phyloP scores from a whole-genome alignment of 2,888 invertebrate genomes.

The Seira sanloemensis region DNA sequence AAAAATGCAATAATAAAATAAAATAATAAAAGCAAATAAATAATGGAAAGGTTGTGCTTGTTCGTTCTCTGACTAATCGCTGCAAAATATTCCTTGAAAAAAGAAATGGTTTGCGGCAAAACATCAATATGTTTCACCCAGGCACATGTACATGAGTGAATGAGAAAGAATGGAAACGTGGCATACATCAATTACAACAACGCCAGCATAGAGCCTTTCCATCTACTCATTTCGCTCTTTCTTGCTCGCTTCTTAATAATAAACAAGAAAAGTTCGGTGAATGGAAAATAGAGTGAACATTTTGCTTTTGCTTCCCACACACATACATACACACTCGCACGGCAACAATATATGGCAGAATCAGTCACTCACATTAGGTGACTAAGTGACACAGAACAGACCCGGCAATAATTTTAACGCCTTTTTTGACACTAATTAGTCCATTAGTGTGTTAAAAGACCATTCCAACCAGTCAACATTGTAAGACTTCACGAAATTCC shows the following conservation, averaged over 20 bases:
- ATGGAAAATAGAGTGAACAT: neutral
- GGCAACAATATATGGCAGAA: constrained; percentile 4
- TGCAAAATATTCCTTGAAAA: no score
- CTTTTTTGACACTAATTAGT: constrained; percentile 74
- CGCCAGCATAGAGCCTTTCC: neutral
- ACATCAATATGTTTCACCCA: neutral
- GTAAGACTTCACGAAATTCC: constrained; percentile 61
- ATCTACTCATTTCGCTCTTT: neutral
- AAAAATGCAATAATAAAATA: neutral
- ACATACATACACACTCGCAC: neutral
- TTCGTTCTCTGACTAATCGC: no score
- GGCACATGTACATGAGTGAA: neutral
- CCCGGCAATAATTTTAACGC: constrained; percentile 74
- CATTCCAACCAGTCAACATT: constrained; percentile 68
- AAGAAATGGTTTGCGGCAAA: no score
- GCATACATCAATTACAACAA: constrained; percentile 49
- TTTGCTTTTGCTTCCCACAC: constrained; percentile 19
- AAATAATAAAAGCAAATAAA: neutral
- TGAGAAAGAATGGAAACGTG: constrained; percentile 17
- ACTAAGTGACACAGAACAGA: constrained; percentile 73
- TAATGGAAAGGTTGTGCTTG: neutral
- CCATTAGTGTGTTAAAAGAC: constrained; percentile 73
- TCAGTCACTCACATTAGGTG: constrained; percentile 48
- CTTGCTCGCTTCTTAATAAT: neutral
- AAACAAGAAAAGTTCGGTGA: neutral